A percentile compares a stretch with the other conserved stretches of the same genome.
phyloP scores from a whole-genome alignment of 2,888 invertebrate genomes.

The Eubasilissa splendida region DNA sequence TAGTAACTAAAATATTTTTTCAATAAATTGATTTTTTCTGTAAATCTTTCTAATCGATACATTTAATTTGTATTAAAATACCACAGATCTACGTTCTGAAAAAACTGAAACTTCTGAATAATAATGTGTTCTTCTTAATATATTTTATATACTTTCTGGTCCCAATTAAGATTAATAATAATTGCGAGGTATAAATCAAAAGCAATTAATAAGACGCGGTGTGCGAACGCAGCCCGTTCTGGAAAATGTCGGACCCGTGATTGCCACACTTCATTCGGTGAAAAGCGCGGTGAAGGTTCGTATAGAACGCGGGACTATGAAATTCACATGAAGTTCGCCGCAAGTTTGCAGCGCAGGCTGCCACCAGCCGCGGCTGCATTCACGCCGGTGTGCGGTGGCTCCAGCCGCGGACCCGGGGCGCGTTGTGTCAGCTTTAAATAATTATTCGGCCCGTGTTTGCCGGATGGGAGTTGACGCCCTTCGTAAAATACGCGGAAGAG shows the following conservation, averaged over 20 bases:
- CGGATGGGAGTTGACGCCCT: conserved; percentile 34
- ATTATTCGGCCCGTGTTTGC: conserved; percentile 31
- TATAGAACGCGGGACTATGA: not conserved
- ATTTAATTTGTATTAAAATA: too few relatives aligned
- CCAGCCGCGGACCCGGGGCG: not conserved
- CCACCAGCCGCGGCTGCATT: not conserved
- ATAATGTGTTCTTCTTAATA: too few relatives aligned
- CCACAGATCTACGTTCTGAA: too few relatives aligned
- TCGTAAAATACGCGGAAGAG: not conserved
- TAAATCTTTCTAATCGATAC: too few relatives aligned
- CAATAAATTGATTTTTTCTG: too few relatives aligned
- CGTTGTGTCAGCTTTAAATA: not conserved
- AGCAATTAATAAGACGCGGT: too few relatives aligned
- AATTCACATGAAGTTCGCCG: conserved; percentile 11
- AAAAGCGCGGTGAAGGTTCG: not conserved
- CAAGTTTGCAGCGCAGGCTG: not conserved
- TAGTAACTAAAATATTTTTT: too few relatives aligned
- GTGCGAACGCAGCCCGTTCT: not conserved
- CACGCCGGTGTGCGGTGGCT: conserved; percentile 22
- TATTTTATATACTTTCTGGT: too few relatives aligned
- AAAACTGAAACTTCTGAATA: too few relatives aligned
- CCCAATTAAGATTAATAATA: too few relatives aligned
- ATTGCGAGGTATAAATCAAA: too few relatives aligned
- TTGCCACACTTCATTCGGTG: conserved; percentile 26
- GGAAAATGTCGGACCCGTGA: conserved; percentile 4